A percentile compares a stretch with the other conserved stretches of the same genome.
Evolutionary conservation across 2,888 invertebrate genomes (phyloP).

Genomic region (Thera obeliscata): DNA sequence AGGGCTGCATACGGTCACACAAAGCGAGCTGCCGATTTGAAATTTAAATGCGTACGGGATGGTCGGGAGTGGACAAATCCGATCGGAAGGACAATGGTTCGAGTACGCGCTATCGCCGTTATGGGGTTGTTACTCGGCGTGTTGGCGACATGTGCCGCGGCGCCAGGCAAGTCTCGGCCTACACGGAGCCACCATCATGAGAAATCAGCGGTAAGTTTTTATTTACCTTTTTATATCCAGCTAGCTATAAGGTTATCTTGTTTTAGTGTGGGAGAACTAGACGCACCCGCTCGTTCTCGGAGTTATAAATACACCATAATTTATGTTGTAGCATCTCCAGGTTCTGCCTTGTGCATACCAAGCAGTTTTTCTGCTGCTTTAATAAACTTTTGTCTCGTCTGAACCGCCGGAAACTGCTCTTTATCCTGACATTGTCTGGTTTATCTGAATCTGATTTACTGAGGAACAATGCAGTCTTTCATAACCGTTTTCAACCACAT

Average conservation of each 20-base stretch:
- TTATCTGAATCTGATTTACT: constrained; percentile 69
- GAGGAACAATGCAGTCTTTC: constrained; percentile 60
- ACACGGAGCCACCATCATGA: constrained; percentile 62
- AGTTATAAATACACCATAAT: constrained; percentile 50
- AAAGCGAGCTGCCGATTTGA: constrained; percentile 72
- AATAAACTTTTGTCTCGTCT: constrained; percentile 67
- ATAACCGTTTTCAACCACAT: constrained; percentile 45
- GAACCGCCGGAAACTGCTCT: constrained; percentile 72
- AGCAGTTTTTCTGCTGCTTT: constrained; percentile 65
- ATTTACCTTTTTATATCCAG: constrained; percentile 7
- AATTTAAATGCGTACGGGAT: constrained; percentile 72
- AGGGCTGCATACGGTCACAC: constrained; percentile 67
- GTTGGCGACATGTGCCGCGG: constrained; percentile 65
- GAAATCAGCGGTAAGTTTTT: constrained; percentile 68
- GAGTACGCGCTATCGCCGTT: constrained; percentile 61
- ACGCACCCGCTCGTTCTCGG: constrained; percentile 44
- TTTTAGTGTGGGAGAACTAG: constrained; percentile 38
- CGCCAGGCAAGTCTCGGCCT: constrained; percentile 60
- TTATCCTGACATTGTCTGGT: constrained; percentile 70
- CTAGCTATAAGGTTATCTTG: constrained; percentile 25
- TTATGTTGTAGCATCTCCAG: constrained; percentile 56
- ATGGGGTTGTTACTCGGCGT: constrained; percentile 66
- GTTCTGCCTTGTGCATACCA: constrained; percentile 69
- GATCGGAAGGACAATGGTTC: constrained; percentile 71
- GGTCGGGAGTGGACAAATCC: constrained; percentile 59